Evolutionary conservation across 2,113 vertebrate genomes (phyloP), one percentile per base, ranked within the genome.

Genomic region (Bubalus kerabau): DNA sequence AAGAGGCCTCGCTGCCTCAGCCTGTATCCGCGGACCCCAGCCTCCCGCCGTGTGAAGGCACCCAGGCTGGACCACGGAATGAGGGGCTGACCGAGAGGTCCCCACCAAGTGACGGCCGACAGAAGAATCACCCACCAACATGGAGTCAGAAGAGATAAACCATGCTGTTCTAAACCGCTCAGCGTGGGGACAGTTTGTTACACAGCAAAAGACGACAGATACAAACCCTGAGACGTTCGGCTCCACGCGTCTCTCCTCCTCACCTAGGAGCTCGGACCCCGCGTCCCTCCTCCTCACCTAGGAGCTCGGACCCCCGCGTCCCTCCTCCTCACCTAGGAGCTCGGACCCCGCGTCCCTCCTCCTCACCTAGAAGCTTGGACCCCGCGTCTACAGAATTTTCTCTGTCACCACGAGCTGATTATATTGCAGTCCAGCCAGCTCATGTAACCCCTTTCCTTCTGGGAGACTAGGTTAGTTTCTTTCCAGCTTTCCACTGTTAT

Each of bases 401-500:
- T 16, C 7, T 26, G 36, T 67, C 21, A 15, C 52, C 54, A 26
- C 3, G 1, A 4, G 60, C 48, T 16, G 30, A 87, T 10, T 4
- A 28, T 21, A 40, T 30, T 17, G 15, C 0, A 19, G 48, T 82
- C 48, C 7, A 48, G 43, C 60, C 54, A 23, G 48, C 64, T 19
- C 76, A 32, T 16, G 60, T 11, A 71, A 54, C 46, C 92, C 40
- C 26, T 74, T 88, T 91, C 71, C 48, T 74, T 30, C 3, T 52
- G 10, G 23, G 59, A 28, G 96, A 67, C 10, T 15, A 83, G 17
- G n/a, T 82, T 48, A 36, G 43, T 36, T 60, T 90, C 89, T 85
- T 91, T 93, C 92, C 64, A 91, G 92, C 59, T 97, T 97, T 93
- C 97, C 95, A 94, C 82, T 60, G 87, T 82, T 85, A 56, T 1